Evolutionary conservation across 2,888 invertebrate species (phyloP).

Genomic region (Catocala fraxini): DNA sequence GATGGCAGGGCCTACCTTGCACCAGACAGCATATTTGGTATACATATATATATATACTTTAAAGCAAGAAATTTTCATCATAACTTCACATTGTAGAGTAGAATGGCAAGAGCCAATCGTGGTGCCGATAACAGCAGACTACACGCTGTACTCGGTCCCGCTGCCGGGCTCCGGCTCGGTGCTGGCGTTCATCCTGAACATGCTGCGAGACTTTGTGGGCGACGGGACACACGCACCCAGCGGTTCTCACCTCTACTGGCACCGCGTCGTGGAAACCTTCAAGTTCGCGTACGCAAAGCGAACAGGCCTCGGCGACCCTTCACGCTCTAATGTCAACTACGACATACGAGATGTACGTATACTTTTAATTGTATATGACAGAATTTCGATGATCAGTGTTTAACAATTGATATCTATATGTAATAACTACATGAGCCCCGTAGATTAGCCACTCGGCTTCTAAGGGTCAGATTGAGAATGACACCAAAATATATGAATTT

Average conservation of each 20-base stretch:
- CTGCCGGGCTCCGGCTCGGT: slow-evolving; percentile 95
- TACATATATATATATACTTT: too few relatives aligned
- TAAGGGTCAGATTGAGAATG: too few relatives aligned
- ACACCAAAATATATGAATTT: too few relatives aligned
- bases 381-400: too few relatives aligned
- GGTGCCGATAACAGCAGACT: slow-evolving; percentile 87
- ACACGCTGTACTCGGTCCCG: slow-evolving; percentile 92
- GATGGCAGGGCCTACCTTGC: neutral
- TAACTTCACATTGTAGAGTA: slow-evolving; percentile 69
- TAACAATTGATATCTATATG: too few relatives aligned
- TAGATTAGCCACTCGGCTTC: too few relatives aligned
- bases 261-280: slow-evolving; percentile 95
- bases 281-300: slow-evolving; percentile 97
- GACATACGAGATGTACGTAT: slow-evolving; percentile 66
- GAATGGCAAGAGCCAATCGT: slow-evolving; percentile 90
- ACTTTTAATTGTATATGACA: neutral
- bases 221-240: slow-evolving; percentile 66
- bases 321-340: slow-evolving; percentile 64
- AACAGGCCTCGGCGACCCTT: slow-evolving; percentile 93
- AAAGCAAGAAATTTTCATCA: too few relatives aligned
- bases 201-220: slow-evolving; percentile 89
- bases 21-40: too few relatives aligned
- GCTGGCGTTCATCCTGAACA: slow-evolving; percentile 93
- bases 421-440: too few relatives aligned
- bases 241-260: slow-evolving; percentile 88